Conservation (phyloP, 2,113 vertebrate species). For the Australoheros scitulus region DNA sequence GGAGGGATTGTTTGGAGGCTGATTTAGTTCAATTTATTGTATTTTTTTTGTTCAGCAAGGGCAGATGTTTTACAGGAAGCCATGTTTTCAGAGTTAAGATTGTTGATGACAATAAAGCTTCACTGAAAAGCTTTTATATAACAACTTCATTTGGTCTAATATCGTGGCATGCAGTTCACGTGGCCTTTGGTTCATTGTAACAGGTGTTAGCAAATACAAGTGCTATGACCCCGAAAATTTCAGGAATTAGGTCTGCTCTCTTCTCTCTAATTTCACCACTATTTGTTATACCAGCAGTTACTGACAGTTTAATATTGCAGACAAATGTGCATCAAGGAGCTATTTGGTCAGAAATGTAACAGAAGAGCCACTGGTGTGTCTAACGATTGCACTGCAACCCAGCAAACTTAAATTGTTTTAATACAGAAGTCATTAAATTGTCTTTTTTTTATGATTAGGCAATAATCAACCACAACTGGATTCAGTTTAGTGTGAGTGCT, state of each 20-base stretch:
- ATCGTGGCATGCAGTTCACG: not conserved
- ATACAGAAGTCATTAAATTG: no score
- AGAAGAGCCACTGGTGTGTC: no score
- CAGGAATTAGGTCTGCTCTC: not conserved
- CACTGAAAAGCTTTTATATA: conserved; percentile 25
- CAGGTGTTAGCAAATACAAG: conserved; percentile 1
- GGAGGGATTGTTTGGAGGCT: conserved; percentile 37
- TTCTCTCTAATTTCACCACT: not conserved
- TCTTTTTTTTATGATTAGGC: no score
- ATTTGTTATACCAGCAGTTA: not conserved
- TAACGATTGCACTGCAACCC: no score
- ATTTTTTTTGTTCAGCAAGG: conserved; percentile 10
- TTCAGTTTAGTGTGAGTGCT: no score
- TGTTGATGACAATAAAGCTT: conserved; percentile 24
- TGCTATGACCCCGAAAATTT: conserved; percentile 32
- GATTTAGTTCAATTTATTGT: conserved; percentile 35
- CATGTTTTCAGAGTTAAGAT: conserved; percentile 9
- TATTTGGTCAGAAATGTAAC: no score
- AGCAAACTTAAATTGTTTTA: no score
- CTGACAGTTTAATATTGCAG: not conserved
- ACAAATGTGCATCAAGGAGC: not conserved
- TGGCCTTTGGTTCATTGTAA: not conserved
- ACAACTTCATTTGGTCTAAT: not conserved
- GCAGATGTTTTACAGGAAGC: conserved; percentile 48
- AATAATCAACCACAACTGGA: no score